These are phyloP conservation scores for Agapetus fuscipes DNA, from an alignment of 2,888 invertebrate genomes.

Conservation along the genomic window DNA sequence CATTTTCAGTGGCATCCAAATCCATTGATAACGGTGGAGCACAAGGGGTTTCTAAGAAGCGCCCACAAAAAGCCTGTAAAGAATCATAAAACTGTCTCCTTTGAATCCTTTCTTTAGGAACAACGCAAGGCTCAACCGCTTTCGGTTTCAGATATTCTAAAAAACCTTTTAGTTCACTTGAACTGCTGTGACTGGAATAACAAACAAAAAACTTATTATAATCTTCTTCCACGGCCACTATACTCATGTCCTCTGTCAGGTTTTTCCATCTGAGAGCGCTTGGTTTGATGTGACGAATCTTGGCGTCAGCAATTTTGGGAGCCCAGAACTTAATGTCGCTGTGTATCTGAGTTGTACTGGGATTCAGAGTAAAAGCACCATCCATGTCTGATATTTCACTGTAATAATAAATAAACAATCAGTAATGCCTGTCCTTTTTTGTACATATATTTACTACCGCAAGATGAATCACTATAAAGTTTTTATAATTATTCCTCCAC, in stretches of 20 bases:
- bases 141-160: constrained; percentile 56
- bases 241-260: too few species aligned
- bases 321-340: constrained; percentile 32
- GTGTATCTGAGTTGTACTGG: constrained; percentile 46
- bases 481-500: too few species aligned
- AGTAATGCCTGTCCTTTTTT: too few species aligned
- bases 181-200: constrained; percentile 69
- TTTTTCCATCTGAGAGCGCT: constrained; percentile 54
- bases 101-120: constrained; percentile 2
- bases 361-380: constrained; percentile 40
- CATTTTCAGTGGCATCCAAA: too few species aligned
- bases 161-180: constrained; percentile 56
- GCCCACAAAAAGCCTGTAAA: constrained; percentile 7
- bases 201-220: constrained; percentile 36
- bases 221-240: too few species aligned
- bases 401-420: too few species aligned
- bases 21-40: too few species aligned
- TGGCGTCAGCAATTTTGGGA: constrained; percentile 22
- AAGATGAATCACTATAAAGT: too few species aligned
- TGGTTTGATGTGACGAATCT: constrained; percentile 46
- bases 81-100: constrained; percentile 9
- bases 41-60: constrained; percentile 8
- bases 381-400: constrained; percentile 34
- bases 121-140: constrained; percentile 16
- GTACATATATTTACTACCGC: too few species aligned